Evolutionary conservation across 2,113 vertebrate species (phyloP).

Genomic region (Chaetodon trifascialis): DNA sequence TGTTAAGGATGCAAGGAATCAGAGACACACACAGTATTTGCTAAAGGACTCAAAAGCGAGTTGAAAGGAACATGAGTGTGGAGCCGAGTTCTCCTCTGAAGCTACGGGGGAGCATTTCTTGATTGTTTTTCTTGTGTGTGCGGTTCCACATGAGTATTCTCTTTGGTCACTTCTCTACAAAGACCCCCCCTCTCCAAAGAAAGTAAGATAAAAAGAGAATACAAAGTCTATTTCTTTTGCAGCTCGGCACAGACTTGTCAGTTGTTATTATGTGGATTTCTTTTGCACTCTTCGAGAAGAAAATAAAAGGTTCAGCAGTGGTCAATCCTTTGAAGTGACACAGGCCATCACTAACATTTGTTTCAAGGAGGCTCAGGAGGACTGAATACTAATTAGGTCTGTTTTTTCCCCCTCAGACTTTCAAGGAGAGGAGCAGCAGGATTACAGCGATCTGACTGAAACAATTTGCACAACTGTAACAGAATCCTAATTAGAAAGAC

Average conservation of each 20-base stretch:
- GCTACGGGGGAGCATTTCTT: conserved; percentile 20
- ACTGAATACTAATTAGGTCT: conserved; percentile 40
- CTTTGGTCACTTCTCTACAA: conserved; percentile 64
- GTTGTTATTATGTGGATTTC: conserved; percentile 66
- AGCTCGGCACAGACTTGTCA: conserved; percentile 51
- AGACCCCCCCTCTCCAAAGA: conserved; percentile 48
- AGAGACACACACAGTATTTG: conserved; percentile 49
- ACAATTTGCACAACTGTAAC: neutral
- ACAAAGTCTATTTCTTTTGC: conserved; percentile 53
- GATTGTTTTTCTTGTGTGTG: conserved; percentile 51
- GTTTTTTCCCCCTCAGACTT: conserved; percentile 3
- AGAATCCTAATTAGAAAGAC: conserved; percentile 10
- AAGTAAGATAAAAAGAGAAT: conserved; percentile 61
- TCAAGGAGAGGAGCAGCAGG: conserved; percentile 7
- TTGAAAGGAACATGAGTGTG: conserved; percentile 17
- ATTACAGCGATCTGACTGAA: conserved; percentile 8
- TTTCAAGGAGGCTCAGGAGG: conserved; percentile 36
- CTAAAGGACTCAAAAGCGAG: conserved; percentile 27
- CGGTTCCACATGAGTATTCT: conserved; percentile 62
- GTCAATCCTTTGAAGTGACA: conserved; percentile 63
- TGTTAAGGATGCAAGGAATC: conserved; percentile 29
- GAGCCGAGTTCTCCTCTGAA: conserved; percentile 31
- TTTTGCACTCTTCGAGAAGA: conserved; percentile 40
- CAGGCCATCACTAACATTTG: conserved; percentile 34
- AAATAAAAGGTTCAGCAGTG: conserved; percentile 56